A percentile compares a stretch with the other conserved stretches of the same genome.
These are phyloP conservation scores for Spisula solida DNA, from an alignment of 2,888 invertebrate species.

Conservation along the genomic window DNA sequence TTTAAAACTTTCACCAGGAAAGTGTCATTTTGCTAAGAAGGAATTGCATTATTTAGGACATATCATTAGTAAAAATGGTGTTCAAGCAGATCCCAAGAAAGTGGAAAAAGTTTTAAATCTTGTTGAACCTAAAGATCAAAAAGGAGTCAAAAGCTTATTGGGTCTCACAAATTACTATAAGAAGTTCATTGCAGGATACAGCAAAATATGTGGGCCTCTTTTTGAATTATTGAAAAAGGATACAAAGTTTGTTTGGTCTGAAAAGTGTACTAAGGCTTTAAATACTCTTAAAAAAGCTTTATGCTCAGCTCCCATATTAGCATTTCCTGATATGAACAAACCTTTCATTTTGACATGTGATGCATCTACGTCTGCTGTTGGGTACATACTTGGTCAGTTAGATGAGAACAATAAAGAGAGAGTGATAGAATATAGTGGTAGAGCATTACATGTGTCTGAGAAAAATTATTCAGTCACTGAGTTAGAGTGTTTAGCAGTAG, in stretches of 20 bases:
- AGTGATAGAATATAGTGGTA: constrained; percentile 64
- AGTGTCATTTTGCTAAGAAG: constrained; percentile 38
- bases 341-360: constrained; percentile 66
- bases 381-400: constrained; percentile 66
- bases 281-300: constrained; percentile 60
- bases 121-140: constrained; percentile 51
- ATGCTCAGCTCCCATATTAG: constrained; percentile 62
- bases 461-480: constrained; percentile 67
- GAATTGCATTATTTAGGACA: constrained; percentile 64
- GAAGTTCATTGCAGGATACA: constrained; percentile 55
- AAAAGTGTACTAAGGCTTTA: constrained; percentile 66
- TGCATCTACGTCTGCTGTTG: constrained; percentile 63
- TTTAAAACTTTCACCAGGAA: constrained; percentile 46
- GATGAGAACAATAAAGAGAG: constrained; percentile 60
- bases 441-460: constrained; percentile 87
- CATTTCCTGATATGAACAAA: constrained; percentile 65
- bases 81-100: constrained; percentile 59
- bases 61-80: constrained; percentile 54
- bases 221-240: constrained; percentile 46
- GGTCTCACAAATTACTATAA: constrained; percentile 69
- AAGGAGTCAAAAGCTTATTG: constrained; percentile 65
- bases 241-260: constrained; percentile 43
- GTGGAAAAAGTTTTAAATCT: constrained; percentile 57
- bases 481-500: constrained; percentile 70
- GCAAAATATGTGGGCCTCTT: constrained; percentile 63